Evolutionary conservation across 2,113 vertebrate genomes (phyloP).

Genomic region (Silurus glanis): DNA sequence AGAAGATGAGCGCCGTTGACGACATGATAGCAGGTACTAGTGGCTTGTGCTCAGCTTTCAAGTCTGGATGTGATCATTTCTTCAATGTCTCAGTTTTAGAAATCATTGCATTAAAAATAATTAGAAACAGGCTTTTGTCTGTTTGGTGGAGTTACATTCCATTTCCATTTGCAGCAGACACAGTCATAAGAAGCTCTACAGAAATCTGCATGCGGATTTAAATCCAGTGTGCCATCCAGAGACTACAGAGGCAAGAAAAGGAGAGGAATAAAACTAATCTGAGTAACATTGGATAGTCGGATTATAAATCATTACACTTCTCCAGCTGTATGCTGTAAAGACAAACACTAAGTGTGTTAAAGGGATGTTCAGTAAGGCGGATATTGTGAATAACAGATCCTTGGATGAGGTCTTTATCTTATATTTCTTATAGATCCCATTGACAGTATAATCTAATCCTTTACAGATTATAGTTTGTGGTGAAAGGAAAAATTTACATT

Average conservation of each 20-base stretch:
- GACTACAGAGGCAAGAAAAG: not conserved
- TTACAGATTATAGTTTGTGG: not conserved
- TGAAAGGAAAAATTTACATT: not conserved
- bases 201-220: not conserved
- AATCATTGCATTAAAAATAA: not conserved
- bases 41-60: not conserved
- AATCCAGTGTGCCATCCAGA: not conserved
- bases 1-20: constrained; percentile 95
- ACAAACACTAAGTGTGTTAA: not conserved
- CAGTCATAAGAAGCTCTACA: not conserved
- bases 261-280: not conserved
- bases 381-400: not conserved
- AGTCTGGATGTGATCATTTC: not conserved
- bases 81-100: not conserved
- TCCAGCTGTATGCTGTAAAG: not conserved
- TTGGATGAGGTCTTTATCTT: not conserved
- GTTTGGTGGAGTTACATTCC: not conserved
- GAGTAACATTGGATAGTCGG: not conserved
- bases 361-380: not conserved
- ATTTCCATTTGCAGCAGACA: not conserved
- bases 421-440: not conserved
- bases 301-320: not conserved
- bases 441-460: not conserved
- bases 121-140: not conserved
- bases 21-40: constrained; percentile 97